Evolutionary conservation across 1,140 invertebrate genomes (phyloP).

Genomic region (Aricia agestis): DNA sequence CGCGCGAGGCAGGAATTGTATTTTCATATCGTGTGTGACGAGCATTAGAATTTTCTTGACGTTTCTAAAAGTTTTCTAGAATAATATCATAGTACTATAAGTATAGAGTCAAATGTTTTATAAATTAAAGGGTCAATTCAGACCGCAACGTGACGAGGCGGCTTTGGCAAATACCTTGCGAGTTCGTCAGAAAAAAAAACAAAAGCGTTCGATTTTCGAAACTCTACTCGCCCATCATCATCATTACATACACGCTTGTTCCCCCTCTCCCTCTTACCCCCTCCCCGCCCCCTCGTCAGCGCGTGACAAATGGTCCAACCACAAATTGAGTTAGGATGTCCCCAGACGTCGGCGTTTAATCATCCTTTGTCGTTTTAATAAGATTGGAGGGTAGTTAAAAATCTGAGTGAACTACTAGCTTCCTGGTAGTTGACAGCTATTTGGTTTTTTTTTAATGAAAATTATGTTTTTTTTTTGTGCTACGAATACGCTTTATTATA

Average conservation of each 20-base stretch:
- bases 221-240: background rate
- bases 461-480: too few species aligned
- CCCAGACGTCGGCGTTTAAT: conserved; percentile 29
- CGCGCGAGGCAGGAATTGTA: background rate
- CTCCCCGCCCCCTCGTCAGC: conserved; percentile 17
- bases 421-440: background rate
- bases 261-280: conserved; percentile 23
- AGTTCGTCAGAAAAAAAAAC: background rate
- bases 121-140: too few species aligned
- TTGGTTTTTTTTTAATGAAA: too few species aligned
- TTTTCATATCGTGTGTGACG: too few species aligned
- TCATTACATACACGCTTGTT: background rate
- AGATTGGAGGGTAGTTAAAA: background rate
- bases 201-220: background rate
- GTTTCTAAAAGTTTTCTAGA: background rate
- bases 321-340: conserved; percentile 36
- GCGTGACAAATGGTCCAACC: conserved; percentile 33
- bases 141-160: too few species aligned
- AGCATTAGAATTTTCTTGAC: background rate
- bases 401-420: background rate
- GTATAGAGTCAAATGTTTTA: too few species aligned
- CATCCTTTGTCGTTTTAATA: conserved; percentile 22
- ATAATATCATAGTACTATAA: too few species aligned
- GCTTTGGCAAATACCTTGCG: too few species aligned
- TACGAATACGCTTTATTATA: too few species aligned